phyloP scores from a whole-genome alignment of 92 coral and sea anemone genomes.

The Heliopora coerulea region DNA sequence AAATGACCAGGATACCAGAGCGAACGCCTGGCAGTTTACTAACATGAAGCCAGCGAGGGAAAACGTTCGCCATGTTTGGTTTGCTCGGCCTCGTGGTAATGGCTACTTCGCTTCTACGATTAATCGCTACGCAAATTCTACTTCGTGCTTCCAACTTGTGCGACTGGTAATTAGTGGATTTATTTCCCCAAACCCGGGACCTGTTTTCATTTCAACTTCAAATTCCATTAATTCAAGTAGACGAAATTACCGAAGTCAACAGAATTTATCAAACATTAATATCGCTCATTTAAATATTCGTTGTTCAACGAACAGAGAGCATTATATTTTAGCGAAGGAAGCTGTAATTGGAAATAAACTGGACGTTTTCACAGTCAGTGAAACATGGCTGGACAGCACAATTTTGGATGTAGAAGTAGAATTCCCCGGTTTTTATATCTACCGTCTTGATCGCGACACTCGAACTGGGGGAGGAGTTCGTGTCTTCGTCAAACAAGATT shows the following conservation, averaged over 20 bases:
- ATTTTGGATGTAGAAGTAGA: constrained; percentile 35
- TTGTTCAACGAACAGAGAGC: constrained; percentile 26
- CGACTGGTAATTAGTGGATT: constrained; percentile 42
- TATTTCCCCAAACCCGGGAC: constrained; percentile 41
- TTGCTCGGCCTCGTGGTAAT: constrained; percentile 32
- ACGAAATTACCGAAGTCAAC: constrained; percentile 7
- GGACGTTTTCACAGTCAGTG: too few relatives aligned
- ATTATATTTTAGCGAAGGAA: constrained; percentile 34
- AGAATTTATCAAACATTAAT: constrained; percentile 8
- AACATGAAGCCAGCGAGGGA: neutral
- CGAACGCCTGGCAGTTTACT: neutral
- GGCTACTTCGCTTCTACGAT: constrained; percentile 47
- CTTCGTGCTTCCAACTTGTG: constrained; percentile 39
- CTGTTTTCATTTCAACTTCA: constrained; percentile 18
- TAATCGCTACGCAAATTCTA: constrained; percentile 46
- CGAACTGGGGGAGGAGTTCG: constrained; percentile 42
- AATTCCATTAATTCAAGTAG: neutral
- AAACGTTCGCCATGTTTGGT: constrained; percentile 26
- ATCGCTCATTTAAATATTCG: constrained; percentile 40
- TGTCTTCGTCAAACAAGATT: constrained; percentile 12
- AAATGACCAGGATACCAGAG: neutral
- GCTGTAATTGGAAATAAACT: neutral
- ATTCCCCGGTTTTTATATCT: constrained; percentile 27
- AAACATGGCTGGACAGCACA: constrained; percentile 21
- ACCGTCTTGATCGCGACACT: constrained; percentile 32